A percentile compares a stretch with the other conserved stretches of the same genome.
Evolutionary conservation across 37 sponge, comb jelly and placozoan genomes (phyloP).

Genomic region (Corticium candelabrum): DNA sequence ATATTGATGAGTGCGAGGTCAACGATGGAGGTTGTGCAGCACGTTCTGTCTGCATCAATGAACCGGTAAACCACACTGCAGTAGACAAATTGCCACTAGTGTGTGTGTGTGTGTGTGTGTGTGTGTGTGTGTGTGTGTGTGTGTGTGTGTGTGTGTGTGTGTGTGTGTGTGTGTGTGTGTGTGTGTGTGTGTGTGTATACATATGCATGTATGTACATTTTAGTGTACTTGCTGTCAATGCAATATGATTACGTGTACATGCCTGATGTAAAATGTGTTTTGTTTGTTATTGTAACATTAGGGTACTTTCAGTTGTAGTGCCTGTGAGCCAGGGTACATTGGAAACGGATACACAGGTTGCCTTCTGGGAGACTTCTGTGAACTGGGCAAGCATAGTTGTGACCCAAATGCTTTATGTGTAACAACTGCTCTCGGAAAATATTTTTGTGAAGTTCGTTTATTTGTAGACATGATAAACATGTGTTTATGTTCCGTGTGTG

Average conservation of each 20-base stretch:
- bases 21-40: background rate
- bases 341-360: too few species aligned
- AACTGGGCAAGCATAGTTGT: too few species aligned
- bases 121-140: constrained; percentile 2
- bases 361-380: too few species aligned
- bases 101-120: constrained; percentile 5
- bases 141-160: background rate
- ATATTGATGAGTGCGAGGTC: background rate
- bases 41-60: background rate
- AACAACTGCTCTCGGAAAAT: too few species aligned
- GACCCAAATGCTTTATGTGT: too few species aligned
- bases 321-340: too few species aligned
- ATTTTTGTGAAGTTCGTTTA: too few species aligned
- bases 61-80: background rate
- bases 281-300: too few species aligned
- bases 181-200: background rate
- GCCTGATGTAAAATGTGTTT: background rate
- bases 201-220: background rate
- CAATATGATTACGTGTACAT: background rate
- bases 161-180: background rate
- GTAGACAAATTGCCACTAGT: too few species aligned
- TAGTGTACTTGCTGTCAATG: background rate
- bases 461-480: too few species aligned
- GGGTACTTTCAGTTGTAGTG: too few species aligned
- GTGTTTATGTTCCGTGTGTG: background rate